Percentiles rank a stretch among this genome's conserved stretches.
Conservation (phyloP, 2,888 invertebrate genomes). For the Harpagoxenus sublaevis region DNA sequence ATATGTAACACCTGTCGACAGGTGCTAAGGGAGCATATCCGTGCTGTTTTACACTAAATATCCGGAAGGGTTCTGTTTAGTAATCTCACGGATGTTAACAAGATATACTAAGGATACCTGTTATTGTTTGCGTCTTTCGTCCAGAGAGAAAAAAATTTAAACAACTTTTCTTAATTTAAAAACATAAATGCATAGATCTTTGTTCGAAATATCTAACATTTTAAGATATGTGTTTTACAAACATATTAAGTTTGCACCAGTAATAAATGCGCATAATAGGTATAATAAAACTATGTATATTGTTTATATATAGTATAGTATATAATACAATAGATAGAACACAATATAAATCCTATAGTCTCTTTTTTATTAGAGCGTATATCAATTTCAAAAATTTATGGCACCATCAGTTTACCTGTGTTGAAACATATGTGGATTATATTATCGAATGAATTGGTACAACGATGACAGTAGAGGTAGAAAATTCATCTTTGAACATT, state of each 20-base stretch:
- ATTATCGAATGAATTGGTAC: background rate
- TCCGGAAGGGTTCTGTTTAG: constrained; percentile 23
- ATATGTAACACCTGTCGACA: constrained; percentile 80
- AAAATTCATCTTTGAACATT: background rate
- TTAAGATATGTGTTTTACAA: background rate
- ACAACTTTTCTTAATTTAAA: background rate
- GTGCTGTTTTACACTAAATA: constrained; percentile 31
- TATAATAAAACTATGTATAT: background rate
- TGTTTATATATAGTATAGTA: background rate
- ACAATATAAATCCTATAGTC: background rate
- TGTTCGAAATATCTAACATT: background rate
- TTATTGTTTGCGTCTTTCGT: background rate
- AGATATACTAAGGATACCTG: background rate
- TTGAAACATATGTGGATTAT: background rate
- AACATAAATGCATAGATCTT: too few species aligned
- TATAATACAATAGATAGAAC: background rate
- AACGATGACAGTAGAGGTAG: background rate
- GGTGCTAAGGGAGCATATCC: constrained; percentile 72
- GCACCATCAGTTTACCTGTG: background rate
- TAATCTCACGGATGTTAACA: background rate
- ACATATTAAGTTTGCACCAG: background rate
- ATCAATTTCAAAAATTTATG: background rate
- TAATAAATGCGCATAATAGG: background rate
- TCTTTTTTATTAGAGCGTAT: background rate
- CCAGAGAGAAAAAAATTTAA: background rate